Conservation (phyloP, 2,113 vertebrate species). For the Takifugu bimaculatus region DNA sequence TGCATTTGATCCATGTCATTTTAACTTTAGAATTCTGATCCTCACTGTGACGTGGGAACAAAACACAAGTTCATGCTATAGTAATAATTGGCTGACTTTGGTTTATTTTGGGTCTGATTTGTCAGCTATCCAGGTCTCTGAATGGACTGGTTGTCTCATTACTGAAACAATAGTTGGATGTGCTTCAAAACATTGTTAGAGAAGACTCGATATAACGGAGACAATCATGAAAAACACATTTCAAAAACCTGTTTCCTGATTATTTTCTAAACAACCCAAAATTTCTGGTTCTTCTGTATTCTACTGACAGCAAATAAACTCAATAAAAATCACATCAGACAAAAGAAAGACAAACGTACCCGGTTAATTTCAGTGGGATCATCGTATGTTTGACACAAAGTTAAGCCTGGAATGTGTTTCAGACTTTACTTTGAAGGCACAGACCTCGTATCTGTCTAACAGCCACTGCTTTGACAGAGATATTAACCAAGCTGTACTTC, state of each 20-base stretch:
- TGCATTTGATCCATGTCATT: too few species aligned
- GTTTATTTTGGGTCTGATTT: too few species aligned
- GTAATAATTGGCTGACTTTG: too few species aligned
- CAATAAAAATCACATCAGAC: background rate
- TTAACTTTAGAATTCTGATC: background rate
- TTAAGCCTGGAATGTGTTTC: slow-evolving; percentile 18
- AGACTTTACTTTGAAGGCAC: slow-evolving; percentile 16
- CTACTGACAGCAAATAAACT: slow-evolving; percentile 1
- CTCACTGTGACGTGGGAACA: background rate
- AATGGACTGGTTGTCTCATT: background rate
- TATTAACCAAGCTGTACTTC: slow-evolving; percentile 49
- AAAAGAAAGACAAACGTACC: background rate
- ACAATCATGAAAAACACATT: background rate
- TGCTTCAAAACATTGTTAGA: background rate
- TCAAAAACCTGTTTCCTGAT: background rate
- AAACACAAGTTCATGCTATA: background rate
- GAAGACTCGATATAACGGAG: background rate
- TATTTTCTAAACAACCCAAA: background rate
- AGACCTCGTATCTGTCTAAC: slow-evolving; percentile 30
- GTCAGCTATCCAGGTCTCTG: too few species aligned
- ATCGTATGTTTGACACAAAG: background rate
- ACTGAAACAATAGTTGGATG: background rate
- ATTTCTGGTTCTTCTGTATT: background rate
- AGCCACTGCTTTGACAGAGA: slow-evolving; percentile 41
- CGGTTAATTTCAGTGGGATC: slow-evolving; percentile 6